These are phyloP conservation scores for Ophion ellenae DNA, from an alignment of 2,888 invertebrate species.

Conservation along the genomic window DNA sequence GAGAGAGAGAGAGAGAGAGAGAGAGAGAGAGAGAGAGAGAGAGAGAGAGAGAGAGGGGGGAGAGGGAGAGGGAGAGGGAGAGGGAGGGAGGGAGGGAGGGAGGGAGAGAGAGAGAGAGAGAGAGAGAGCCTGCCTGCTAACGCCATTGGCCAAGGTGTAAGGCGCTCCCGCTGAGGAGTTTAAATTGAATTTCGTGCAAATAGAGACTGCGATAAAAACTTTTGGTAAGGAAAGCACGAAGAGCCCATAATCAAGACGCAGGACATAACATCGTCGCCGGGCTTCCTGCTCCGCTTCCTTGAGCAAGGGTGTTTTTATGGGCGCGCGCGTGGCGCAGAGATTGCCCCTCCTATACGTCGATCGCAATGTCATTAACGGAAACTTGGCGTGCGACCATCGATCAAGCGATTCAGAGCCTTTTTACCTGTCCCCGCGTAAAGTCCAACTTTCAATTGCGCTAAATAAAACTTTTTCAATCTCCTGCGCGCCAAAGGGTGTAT, in stretches of 20 bases:
- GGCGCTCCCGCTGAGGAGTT: constrained; percentile 50
- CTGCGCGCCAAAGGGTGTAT: neutral
- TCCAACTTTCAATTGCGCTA: neutral
- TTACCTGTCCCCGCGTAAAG: neutral
- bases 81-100: neutral
- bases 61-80: constrained; percentile 10
- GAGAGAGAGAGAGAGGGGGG: constrained; percentile 8
- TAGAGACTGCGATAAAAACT: constrained; percentile 64
- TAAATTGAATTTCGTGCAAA: constrained; percentile 66
- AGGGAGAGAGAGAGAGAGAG: constrained; percentile 13
- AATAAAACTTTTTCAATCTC: constrained; percentile 13
- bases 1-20: constrained; percentile 4
- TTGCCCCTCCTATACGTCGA: constrained; percentile 22
- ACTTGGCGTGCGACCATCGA: constrained; percentile 12
- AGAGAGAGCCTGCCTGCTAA: neutral
- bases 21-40: constrained; percentile 1
- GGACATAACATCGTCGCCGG: constrained; percentile 40
- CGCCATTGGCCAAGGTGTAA: constrained; percentile 44
- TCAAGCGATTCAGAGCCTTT: constrained; percentile 6
- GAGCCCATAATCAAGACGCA: constrained; percentile 61
- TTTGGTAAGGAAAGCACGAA: constrained; percentile 52
- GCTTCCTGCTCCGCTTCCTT: neutral
- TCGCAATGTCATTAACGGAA: constrained; percentile 60
- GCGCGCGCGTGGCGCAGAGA: constrained; percentile 9
- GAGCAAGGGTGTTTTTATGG: constrained; percentile 40